Conservation (phyloP, 2,797 vertebrate species). For the Oreochromis mossambicus region DNA sequence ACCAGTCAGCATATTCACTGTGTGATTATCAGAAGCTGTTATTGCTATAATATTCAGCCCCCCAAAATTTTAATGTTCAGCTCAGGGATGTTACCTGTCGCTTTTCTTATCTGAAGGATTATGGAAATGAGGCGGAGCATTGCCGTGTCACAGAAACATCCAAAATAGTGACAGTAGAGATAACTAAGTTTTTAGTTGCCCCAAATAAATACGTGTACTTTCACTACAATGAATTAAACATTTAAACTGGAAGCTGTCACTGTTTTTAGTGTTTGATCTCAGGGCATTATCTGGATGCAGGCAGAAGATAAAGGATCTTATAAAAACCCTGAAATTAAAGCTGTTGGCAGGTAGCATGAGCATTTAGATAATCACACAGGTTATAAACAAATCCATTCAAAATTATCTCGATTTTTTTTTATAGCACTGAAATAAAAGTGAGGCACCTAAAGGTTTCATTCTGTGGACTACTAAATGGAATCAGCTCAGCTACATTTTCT, state of each 20-base stretch:
- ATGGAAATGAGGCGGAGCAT: constrained; percentile 6
- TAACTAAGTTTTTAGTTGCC: background rate
- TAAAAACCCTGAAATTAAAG: background rate
- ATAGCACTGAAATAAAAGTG: background rate
- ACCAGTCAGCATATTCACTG: background rate
- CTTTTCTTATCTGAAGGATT: constrained; percentile 8
- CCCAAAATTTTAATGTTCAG: background rate
- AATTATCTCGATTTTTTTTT: background rate
- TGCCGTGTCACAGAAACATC: background rate
- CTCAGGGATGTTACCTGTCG: background rate
- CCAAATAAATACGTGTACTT: background rate
- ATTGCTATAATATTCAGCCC: background rate
- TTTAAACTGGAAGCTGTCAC: background rate
- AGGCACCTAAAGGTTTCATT: background rate
- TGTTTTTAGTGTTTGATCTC: background rate
- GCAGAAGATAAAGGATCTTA: background rate
- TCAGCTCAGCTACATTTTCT: background rate
- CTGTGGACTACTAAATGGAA: background rate
- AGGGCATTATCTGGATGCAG: background rate
- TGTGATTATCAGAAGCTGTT: constrained; percentile 10
- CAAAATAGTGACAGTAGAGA: background rate
- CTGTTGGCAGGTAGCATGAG: background rate
- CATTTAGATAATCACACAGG: background rate
- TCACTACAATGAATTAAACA: background rate
- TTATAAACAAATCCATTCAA: background rate